These are phyloP conservation scores for Lepidonotus clava DNA, from an alignment of 2,888 invertebrate species.

Conservation along the genomic window DNA sequence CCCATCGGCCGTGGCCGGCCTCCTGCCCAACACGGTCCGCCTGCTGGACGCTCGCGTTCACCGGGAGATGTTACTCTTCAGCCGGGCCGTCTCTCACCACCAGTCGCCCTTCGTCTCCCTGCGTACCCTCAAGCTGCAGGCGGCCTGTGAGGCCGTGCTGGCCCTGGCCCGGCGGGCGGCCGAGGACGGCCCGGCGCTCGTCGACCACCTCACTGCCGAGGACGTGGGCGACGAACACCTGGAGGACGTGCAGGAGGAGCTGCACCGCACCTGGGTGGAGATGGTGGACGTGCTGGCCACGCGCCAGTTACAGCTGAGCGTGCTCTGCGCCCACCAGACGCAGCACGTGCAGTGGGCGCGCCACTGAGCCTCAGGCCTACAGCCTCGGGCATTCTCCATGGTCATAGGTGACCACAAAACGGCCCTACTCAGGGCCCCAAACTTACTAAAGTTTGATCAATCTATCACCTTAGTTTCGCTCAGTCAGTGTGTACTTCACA, in stretches of 20 bases:
- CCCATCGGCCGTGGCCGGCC: too few relatives aligned
- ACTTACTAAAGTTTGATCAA: too few relatives aligned
- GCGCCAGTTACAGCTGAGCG: conserved; percentile 1
- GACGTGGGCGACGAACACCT: not conserved
- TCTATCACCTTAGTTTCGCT: too few relatives aligned
- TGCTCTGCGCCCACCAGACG: conserved; percentile 19
- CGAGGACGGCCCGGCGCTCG: not conserved
- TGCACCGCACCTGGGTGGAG: not conserved
- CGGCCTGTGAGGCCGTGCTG: not conserved
- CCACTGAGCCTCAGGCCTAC: not conserved
- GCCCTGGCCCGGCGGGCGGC: conserved; percentile 18
- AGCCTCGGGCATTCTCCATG: not conserved
- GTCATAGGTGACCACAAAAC: not conserved
- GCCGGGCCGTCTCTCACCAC: not conserved
- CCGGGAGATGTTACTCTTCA: conserved; percentile 23
- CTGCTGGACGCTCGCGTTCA: not conserved
- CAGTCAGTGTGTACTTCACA: too few relatives aligned
- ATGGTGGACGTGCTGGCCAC: conserved; percentile 17
- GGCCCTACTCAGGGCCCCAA: conserved; percentile 36
- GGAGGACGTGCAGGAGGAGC: not conserved
- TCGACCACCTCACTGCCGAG: not conserved
- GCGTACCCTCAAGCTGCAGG: conserved; percentile 39
- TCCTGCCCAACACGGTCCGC: conserved; percentile 47
- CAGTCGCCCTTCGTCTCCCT: conserved; percentile 5
- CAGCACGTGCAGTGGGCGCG: not conserved